Conservation (phyloP, 2,113 vertebrate genomes). For the Potamarius usumacintae region DNA sequence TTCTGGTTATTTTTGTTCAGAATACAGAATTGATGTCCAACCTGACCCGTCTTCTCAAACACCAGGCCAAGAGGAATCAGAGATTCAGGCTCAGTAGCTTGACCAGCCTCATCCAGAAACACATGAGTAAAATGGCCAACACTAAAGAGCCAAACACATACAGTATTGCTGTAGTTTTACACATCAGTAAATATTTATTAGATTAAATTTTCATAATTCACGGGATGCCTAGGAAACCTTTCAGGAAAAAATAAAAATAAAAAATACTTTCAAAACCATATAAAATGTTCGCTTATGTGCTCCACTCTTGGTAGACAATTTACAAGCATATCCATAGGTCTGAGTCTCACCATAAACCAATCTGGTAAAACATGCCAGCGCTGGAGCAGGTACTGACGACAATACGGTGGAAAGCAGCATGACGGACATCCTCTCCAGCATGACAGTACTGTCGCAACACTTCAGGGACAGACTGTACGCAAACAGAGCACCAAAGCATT, state of each 20-base stretch:
- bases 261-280: background rate
- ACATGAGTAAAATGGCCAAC: slow-evolving; percentile 91
- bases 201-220: too few species aligned
- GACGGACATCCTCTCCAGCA: slow-evolving; percentile 85
- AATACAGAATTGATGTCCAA: slow-evolving; percentile 52
- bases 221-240: too few species aligned
- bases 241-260: background rate
- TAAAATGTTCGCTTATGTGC: background rate
- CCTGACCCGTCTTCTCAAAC: slow-evolving; percentile 87
- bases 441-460: slow-evolving; percentile 78
- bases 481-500: background rate
- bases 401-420: slow-evolving; percentile 84
- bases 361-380: slow-evolving; percentile 86
- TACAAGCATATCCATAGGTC: background rate
- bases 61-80: slow-evolving; percentile 86
- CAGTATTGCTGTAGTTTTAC: background rate
- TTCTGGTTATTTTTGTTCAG: background rate
- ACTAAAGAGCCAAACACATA: slow-evolving; percentile 61
- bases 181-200: too few species aligned
- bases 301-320: background rate
- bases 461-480: slow-evolving; percentile 76
- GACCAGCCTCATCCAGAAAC: slow-evolving; percentile 93
- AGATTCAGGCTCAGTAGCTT: slow-evolving; percentile 91
- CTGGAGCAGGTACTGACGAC: slow-evolving; percentile 89
- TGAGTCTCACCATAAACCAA: slow-evolving; percentile 78